phyloP scores from a whole-genome alignment of 2,113 vertebrate genomes.

The Sciurus niger region DNA sequence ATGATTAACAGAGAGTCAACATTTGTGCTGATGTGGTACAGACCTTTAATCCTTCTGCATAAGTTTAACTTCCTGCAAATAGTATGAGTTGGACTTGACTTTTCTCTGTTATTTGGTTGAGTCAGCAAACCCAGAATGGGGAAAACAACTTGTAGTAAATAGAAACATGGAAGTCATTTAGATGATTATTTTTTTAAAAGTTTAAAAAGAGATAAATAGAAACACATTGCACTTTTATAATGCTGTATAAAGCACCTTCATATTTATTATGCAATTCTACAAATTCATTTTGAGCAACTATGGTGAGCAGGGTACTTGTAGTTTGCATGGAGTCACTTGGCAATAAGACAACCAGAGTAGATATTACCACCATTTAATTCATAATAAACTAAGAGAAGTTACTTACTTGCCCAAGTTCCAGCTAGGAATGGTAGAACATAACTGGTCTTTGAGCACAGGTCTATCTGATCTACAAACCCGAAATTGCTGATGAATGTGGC shows the following conservation, averaged over 20 bases:
- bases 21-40: slow-evolving; percentile 80
- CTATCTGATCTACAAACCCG: background rate
- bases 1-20: slow-evolving; percentile 84
- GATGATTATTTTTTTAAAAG: background rate
- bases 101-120: slow-evolving; percentile 57
- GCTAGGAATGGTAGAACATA: background rate
- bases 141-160: slow-evolving; percentile 53
- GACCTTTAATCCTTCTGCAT: slow-evolving; percentile 77
- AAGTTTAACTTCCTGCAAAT: slow-evolving; percentile 78
- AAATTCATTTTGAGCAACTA: slow-evolving; percentile 38
- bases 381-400: slow-evolving; percentile 43
- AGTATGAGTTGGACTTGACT: slow-evolving; percentile 68
- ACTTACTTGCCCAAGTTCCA: background rate
- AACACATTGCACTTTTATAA: background rate
- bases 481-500: background rate
- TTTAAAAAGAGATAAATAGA: background rate
- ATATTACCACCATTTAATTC: background rate
- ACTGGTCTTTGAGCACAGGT: background rate
- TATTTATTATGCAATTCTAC: background rate
- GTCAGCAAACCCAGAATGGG: slow-evolving; percentile 46
- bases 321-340: background rate
- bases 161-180: slow-evolving; percentile 41
- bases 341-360: background rate
- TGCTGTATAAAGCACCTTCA: slow-evolving; percentile 1
- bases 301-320: background rate